Base-by-base conservation (phyloP, 2,797 vertebrate species). In the Margarornis squamiger region DNA sequence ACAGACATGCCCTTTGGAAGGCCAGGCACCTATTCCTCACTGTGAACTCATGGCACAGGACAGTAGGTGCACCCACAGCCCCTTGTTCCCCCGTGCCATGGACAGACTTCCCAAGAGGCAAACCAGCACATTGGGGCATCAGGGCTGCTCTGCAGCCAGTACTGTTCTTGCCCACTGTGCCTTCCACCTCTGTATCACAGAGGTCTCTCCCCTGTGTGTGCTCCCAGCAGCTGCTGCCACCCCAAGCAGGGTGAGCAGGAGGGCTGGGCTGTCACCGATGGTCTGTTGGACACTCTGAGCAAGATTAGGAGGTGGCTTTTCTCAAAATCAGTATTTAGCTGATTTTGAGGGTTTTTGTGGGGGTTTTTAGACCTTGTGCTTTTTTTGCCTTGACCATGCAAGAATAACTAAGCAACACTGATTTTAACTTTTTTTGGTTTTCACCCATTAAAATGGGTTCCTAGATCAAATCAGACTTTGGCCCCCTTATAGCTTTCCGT, bases 241-340 rank as follows among this genome's bases (percentile, higher is more conserved):
- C 0, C 0, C 65, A 9, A 0, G 0, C 20, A 5, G 39, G 21
- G 10, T 26, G 10, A 2, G 36, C 17, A 3, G 7, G 12, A 6
- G 12, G 9, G 12, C 8, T 8, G 11, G 6, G 39, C 3, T 57
- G 41, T 10, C 32, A 19, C 80, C 54, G 7, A 19, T 0, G 12
- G 30, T 32, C 52, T 26, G 0, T 0, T 17, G 65, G 22, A 34
- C 14, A 48, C 59, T 38, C 45, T 30, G 9, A 59, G 72, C 26
- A 16, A 21, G 8, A 20, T 6, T 5, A 57, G 65, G 45, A 58
- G 19, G 20, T 0, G 8, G 10, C 29, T 88, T 18, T 43, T 48
- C 55, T 55, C 71, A 79, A 74, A 80, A 61, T 22, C 41, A 32
- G 1, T 23, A 5, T 32, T 41, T 24, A 71, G 30, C 5, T 72